phyloP scores from a whole-genome alignment of 1,140 invertebrate genomes.

The Musca vetustissima region DNA sequence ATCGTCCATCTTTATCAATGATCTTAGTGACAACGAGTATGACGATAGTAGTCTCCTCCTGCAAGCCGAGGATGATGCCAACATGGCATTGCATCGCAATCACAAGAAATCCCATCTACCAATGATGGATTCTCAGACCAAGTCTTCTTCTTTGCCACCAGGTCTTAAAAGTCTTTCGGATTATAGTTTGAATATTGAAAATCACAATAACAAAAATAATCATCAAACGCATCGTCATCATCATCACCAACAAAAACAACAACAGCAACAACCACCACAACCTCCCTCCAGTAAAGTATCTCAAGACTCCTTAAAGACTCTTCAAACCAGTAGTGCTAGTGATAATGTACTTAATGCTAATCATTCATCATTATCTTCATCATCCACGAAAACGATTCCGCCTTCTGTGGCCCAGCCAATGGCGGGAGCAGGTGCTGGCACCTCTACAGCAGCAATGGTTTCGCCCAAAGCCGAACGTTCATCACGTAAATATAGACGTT shows the following conservation, averaged over 20 bases:
- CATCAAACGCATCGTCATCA: not conserved
- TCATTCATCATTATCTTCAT: not conserved
- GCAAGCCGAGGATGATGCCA: not conserved
- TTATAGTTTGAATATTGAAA: not conserved
- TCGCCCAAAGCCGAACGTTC: conserved; percentile 4
- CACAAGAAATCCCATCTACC: not conserved
- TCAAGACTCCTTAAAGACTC: no score
- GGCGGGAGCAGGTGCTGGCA: conserved; percentile 16
- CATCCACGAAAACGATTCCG: conserved; percentile 24
- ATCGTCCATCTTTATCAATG: not conserved
- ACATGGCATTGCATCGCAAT: not conserved
- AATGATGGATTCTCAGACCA: conserved; percentile 7
- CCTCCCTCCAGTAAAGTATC: no score
- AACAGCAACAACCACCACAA: not conserved
- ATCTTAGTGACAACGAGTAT: conserved; percentile 12
- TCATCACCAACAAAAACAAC: conserved; percentile 11
- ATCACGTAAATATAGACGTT: conserved; percentile 13
- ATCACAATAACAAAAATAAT: conserved; percentile 21
- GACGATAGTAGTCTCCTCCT: not conserved
- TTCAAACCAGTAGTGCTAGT: no score
- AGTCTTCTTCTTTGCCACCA: conserved; percentile 44
- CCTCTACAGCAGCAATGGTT: conserved; percentile 27
- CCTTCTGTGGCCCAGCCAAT: not conserved
- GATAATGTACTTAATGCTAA: not conserved
- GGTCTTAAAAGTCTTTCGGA: not conserved